Base-by-base conservation (phyloP, 1,140 invertebrate species). In the Nasonia longicornis region DNA sequence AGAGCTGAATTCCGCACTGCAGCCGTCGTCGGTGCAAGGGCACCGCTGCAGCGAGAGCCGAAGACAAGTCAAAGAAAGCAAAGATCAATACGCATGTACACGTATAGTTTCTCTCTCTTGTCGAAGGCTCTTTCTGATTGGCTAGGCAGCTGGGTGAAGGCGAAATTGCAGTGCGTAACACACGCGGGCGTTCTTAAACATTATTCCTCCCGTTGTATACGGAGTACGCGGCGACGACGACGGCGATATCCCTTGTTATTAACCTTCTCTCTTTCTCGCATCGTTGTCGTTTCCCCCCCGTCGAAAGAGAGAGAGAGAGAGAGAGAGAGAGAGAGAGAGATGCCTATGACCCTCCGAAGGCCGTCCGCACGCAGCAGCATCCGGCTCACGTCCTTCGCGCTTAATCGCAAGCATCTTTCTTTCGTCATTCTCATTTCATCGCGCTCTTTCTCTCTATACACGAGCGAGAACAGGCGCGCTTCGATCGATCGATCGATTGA, bases 81-180 rank as follows among this genome's bases (percentile, higher is more conserved):
- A 26, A 80, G 78, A 80, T 80, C 78, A 80, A 80, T 80, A 80
- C 71, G 58, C 71, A 31, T n/a, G 38, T 20, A 29, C 48, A 79
- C 72, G 70, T 42, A 73, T 73, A 79, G 52, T 58, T 71, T 48
- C 29, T 80, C 52, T 67, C 42, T 31, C 84, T 58, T 58, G 16
- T 14, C 52, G 52, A 88, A 88, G 87, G 86, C 82, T 84, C 82
- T 85, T 87, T 87, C 84, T 87, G 86, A 88, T 87, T 85, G 87
- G 84, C 82, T 87, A 84, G 84, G 84, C 83, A 86, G 86, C 81
- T 86, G 83, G 86, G 84, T 87, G 84, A 87, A 87, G 86, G 87
- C 85, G 77, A 87, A 82, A 87, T 82, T 77, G 79, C 79, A 81
- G 72, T 58, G 29, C 64, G 48, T n/a, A 31, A 67, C 64, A 6